phyloP scores from a whole-genome alignment of 2,113 vertebrate genomes.

The Passer domesticus region DNA sequence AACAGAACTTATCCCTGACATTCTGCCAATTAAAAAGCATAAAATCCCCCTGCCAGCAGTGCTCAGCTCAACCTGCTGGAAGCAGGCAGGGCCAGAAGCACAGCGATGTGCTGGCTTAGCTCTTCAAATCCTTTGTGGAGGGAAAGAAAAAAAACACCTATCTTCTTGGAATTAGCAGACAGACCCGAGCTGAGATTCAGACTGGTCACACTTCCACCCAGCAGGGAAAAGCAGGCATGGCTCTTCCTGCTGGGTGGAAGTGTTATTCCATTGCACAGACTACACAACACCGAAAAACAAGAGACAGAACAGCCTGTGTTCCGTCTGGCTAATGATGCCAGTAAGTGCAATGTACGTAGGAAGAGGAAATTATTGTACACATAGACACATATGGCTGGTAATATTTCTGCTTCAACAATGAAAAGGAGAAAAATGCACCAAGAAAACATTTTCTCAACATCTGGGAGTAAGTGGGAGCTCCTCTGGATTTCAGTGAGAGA shows the following conservation, averaged over 20 bases:
- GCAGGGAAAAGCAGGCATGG: neutral
- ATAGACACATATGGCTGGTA: conserved; percentile 1
- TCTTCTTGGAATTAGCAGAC: neutral
- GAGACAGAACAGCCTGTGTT: conserved; percentile 39
- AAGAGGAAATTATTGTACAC: conserved; percentile 49
- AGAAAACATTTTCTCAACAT: neutral
- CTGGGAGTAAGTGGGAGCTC: neutral
- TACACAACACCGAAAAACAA: neutral
- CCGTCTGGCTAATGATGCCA: conserved; percentile 48
- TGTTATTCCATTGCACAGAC: neutral
- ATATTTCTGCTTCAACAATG: conserved; percentile 44
- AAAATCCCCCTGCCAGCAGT: neutral
- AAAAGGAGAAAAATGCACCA: neutral
- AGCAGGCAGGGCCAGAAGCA: neutral
- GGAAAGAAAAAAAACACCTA: neutral
- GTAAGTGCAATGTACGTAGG: neutral
- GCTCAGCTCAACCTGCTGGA: neutral
- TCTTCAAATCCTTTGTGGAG: neutral
- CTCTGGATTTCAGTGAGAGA: neutral
- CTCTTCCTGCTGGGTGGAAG: neutral
- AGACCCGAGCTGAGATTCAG: neutral
- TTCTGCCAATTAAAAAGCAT: conserved; percentile 14
- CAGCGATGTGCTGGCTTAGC: neutral
- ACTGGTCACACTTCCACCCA: neutral
- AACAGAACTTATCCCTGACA: neutral